phyloP scores from a whole-genome alignment of 2,113 vertebrate genomes.

The Callospermophilus lateralis region DNA sequence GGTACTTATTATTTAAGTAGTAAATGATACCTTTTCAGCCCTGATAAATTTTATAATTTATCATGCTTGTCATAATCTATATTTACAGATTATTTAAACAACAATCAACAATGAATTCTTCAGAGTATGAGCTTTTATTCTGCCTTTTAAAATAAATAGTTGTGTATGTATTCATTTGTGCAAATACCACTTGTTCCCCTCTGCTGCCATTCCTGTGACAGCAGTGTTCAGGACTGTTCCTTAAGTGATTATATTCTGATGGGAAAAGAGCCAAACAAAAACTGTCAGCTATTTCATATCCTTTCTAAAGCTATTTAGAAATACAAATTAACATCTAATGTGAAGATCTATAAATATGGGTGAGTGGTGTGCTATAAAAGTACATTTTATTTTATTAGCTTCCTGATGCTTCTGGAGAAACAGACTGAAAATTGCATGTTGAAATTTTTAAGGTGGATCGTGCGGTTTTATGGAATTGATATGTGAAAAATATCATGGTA shows the following conservation, averaged over 20 bases:
- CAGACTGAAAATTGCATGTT: background rate
- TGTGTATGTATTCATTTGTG: slow-evolving; percentile 59
- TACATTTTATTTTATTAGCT: slow-evolving; percentile 61
- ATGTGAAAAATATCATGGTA: background rate
- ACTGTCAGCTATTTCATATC: slow-evolving; percentile 52
- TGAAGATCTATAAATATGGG: slow-evolving; percentile 48
- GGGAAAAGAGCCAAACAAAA: slow-evolving; percentile 66
- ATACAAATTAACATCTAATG: slow-evolving; percentile 64
- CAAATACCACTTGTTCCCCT: slow-evolving; percentile 51
- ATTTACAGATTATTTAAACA: slow-evolving; percentile 70
- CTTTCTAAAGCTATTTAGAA: slow-evolving; percentile 64
- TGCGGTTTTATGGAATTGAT: background rate
- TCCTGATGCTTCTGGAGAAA: slow-evolving; percentile 37
- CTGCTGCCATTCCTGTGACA: slow-evolving; percentile 51
- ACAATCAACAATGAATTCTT: slow-evolving; percentile 54
- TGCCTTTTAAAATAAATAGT: slow-evolving; percentile 69
- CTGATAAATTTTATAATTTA: slow-evolving; percentile 68
- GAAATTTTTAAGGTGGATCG: background rate
- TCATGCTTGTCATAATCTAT: slow-evolving; percentile 76
- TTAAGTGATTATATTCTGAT: slow-evolving; percentile 67
- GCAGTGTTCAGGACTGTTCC: background rate
- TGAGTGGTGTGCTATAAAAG: background rate
- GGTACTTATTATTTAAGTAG: slow-evolving; percentile 63
- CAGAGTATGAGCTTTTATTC: slow-evolving; percentile 60
- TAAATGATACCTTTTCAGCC: slow-evolving; percentile 73